Evolutionary conservation across 2,797 vertebrate species (phyloP), one percentile per base, ranked within the genome.

Genomic region (Labroides dimidiatus): DNA sequence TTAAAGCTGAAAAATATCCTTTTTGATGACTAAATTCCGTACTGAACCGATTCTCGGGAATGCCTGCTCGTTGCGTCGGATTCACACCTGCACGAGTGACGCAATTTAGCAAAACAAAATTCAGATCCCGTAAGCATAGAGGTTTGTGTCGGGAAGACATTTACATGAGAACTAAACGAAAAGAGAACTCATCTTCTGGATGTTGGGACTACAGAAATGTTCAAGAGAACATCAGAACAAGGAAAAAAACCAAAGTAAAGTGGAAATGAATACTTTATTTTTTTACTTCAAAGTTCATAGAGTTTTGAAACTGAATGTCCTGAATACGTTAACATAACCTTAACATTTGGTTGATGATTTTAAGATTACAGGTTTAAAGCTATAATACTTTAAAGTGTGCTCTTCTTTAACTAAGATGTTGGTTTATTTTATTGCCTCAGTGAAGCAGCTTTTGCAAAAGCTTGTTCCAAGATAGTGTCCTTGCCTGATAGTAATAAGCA

Each of bases 41-140:
- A 10, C 16, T 49, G 0, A 43, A 54, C 15, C 10, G 41, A 7
- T 43, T 53, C 47, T 10, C 15, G n/a, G n/a, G n/a, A n/a, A n/a
- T n/a, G n/a, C n/a, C n/a, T n/a, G n/a, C n/a, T n/a, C n/a, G n/a
- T n/a, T n/a, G n/a, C n/a, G n/a, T n/a, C n/a, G 4, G 17, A 72
- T 36, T 60, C 14, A 20, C 65, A 78, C 64, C 64, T 80, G 36
- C 4, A 15, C 48, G 33, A 20, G 27, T 59, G 20, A 17, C 7
- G 0, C 51, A 49, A 51, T 2, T 24, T 45, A 19, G 23, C 50
- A 43, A 37, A 55, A 16, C 30, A 61, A 37, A n/a, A 21, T 30
- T 17, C 12, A 56, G 54, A 71, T 66, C 20, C 45, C 1, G 16
- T 10, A n/a, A 39, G 10, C 50, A 1, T 19, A 27, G 23, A 10